A percentile compares a stretch with the other conserved stretches of the same genome.
phyloP scores from a whole-genome alignment of 1,140 invertebrate species.

The Mesaphorura yosii region DNA sequence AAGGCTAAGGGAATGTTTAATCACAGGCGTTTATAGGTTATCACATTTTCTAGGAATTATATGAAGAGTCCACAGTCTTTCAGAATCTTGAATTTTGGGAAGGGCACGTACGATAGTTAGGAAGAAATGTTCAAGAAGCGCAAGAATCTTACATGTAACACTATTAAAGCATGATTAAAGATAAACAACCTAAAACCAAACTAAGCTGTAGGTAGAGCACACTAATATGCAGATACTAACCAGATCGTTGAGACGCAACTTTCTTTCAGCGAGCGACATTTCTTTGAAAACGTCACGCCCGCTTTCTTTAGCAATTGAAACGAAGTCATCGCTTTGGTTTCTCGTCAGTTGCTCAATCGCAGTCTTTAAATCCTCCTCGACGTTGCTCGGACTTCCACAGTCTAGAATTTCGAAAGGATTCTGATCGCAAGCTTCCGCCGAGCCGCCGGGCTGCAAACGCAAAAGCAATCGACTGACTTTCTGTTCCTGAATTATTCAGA shows the following conservation, averaged over 20 bases:
- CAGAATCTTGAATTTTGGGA: too few species aligned
- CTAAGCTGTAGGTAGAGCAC: neutral
- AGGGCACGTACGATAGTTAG: too few species aligned
- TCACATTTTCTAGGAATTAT: too few species aligned
- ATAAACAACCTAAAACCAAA: neutral
- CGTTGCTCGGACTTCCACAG: constrained; percentile 1
- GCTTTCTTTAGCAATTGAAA: constrained; percentile 63
- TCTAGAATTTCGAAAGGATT: constrained; percentile 28
- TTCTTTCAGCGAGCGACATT: constrained; percentile 46
- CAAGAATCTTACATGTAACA: too few species aligned
- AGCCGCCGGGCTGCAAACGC: neutral
- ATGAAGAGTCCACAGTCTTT: too few species aligned
- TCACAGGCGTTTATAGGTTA: too few species aligned
- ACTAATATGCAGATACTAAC: constrained; percentile 38
- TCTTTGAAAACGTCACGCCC: constrained; percentile 59
- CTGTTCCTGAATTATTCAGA: neutral
- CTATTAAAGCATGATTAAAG: too few species aligned
- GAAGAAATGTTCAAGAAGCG: too few species aligned
- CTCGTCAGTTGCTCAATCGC: constrained; percentile 36
- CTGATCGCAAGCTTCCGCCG: too few species aligned
- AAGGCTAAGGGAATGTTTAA: too few species aligned
- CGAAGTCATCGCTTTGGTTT: constrained; percentile 49
- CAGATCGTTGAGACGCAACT: constrained; percentile 56
- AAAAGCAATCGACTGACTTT: neutral
- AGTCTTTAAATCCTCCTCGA: constrained; percentile 34